Percentiles rank a stretch among this genome's conserved stretches.
Evolutionary conservation across 2,113 vertebrate genomes (phyloP).

Genomic region (Heterocephalus glaber): DNA sequence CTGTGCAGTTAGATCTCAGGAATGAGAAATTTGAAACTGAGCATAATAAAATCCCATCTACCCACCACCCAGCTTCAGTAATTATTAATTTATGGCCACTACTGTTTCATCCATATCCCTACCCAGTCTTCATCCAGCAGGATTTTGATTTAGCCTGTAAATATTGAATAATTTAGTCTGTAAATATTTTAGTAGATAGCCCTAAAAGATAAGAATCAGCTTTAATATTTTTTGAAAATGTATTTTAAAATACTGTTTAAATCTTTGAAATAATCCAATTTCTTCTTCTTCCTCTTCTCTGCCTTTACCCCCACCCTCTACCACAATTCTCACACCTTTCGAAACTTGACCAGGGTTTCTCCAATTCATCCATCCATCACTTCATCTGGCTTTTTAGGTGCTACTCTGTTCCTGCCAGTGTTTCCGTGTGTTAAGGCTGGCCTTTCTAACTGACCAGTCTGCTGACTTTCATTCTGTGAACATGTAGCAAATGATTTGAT

Average conservation of each 20-base stretch:
- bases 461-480: not conserved
- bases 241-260: not conserved
- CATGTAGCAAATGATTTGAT: not conserved
- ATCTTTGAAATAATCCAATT: not conserved
- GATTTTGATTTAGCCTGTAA: not conserved
- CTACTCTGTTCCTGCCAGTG: not conserved
- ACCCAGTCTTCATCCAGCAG: not conserved
- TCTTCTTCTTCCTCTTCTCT: not conserved
- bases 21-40: not conserved
- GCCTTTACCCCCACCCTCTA: fast-evolving
- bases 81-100: not conserved
- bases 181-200: not conserved
- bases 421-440: not conserved
- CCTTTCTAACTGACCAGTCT: not conserved
- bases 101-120: not conserved
- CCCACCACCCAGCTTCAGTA: not conserved
- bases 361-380: not conserved
- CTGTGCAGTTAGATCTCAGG: not conserved
- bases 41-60: not conserved
- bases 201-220: not conserved
- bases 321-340: not conserved
- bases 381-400: not conserved
- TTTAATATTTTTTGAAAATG: not conserved
- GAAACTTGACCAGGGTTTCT: not conserved
- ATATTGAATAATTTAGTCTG: not conserved